Percentiles rank a stretch among this genome's conserved stretches.
phyloP scores from a whole-genome alignment of 2,888 invertebrate species.

The Cephus sareptanus region DNA sequence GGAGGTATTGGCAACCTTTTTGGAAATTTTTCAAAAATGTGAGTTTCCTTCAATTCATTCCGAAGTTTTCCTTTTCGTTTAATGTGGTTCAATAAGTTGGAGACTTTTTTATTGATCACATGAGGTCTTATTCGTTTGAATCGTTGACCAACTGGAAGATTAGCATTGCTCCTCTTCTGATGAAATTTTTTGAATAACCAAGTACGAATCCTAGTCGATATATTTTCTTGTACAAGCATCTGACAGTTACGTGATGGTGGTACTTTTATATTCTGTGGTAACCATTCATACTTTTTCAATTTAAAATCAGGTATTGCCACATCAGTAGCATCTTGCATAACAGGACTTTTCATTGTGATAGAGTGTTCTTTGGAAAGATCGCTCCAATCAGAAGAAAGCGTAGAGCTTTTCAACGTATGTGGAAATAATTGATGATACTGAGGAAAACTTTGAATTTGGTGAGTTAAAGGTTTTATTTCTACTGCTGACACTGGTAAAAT shows the following conservation, averaged over 20 bases:
- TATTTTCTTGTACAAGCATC: not conserved
- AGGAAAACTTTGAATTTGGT: not conserved
- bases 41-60: not conserved
- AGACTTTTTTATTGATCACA: not conserved
- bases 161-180: not conserved
- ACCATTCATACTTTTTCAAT: not conserved
- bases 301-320: not conserved
- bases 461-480: not conserved
- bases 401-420: not conserved
- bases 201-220: not conserved
- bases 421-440: not conserved
- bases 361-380: not conserved
- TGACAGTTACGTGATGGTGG: not conserved
- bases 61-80: not conserved
- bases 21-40: not conserved
- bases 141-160: not conserved
- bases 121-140: not conserved
- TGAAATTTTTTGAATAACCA: constrained; percentile 12
- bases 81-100: not conserved
- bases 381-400: not conserved
- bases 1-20: not conserved
- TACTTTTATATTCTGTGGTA: not conserved
- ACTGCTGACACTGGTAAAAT: not conserved
- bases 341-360: not conserved
- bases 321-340: not conserved